Evolutionary conservation across 2,888 invertebrate species (phyloP).

Genomic region (Vandiemenella viatica): DNA sequence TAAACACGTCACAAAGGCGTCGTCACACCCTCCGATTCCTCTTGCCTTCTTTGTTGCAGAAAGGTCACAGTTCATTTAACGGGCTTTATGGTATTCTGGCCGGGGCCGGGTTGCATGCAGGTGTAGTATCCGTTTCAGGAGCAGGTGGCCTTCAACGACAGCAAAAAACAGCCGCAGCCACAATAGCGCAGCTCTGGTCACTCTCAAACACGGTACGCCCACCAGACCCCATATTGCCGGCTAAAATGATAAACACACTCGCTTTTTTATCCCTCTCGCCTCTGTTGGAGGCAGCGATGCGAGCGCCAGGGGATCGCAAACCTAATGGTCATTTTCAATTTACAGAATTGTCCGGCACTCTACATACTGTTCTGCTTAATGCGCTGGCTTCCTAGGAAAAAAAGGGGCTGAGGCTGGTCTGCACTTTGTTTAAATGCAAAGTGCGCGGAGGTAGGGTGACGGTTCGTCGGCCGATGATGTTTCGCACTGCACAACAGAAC

Average conservation of each 20-base stretch:
- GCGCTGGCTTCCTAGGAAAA: background rate
- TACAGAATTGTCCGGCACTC: background rate
- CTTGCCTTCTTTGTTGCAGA: too few species aligned
- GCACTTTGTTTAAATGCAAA: background rate
- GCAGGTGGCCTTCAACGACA: background rate
- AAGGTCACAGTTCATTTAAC: background rate
- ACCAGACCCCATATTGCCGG: too few species aligned
- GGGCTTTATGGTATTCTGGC: background rate
- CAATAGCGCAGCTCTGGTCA: background rate
- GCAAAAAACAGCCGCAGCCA: too few species aligned
- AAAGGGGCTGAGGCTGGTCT: background rate
- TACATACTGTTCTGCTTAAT: background rate
- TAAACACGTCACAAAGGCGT: too few species aligned
- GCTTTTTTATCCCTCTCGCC: background rate
- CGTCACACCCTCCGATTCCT: too few species aligned
- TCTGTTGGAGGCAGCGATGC: background rate
- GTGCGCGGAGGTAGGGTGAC: background rate
- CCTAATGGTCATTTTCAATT: background rate
- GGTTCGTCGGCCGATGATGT: background rate
- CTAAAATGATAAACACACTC: background rate
- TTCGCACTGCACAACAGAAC: too few species aligned
- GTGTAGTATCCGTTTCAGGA: too few species aligned
- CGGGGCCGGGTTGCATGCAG: background rate
- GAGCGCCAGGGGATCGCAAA: background rate
- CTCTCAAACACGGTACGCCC: too few species aligned